Evolutionary conservation across 2,888 invertebrate genomes (phyloP).

Genomic region (Euzophera pinguis): DNA sequence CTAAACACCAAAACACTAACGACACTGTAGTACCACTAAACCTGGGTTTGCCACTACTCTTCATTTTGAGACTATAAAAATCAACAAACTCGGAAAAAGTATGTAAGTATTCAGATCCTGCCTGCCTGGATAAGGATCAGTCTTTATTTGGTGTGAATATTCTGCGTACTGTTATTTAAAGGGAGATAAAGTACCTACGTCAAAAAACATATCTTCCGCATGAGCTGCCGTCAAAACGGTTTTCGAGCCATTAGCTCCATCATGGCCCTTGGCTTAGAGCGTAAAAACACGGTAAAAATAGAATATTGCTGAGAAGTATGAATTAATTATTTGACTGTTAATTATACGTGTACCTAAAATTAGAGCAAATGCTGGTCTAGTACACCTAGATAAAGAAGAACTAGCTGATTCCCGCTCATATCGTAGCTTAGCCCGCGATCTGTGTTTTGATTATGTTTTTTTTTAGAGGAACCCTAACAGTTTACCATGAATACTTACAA

Average conservation of each 20-base stretch:
- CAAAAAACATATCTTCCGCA: constrained; percentile 55
- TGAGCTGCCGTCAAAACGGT: constrained; percentile 54
- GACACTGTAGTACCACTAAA: constrained; percentile 32
- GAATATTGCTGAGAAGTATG: constrained; percentile 14
- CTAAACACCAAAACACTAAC: constrained; percentile 38
- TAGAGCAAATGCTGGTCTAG: too few species aligned
- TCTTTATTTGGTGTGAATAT: background rate
- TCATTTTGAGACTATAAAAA: constrained; percentile 29
- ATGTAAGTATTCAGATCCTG: background rate
- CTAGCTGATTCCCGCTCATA: too few species aligned
- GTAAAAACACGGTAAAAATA: constrained; percentile 51
- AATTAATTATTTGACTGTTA: too few species aligned
- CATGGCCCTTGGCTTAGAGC: constrained; percentile 39
- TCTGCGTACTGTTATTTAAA: constrained; percentile 47
- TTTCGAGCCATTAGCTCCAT: constrained; percentile 58
- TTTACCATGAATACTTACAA: too few species aligned
- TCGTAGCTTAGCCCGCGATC: too few species aligned
- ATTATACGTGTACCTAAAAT: too few species aligned
- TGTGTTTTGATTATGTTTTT: too few species aligned
- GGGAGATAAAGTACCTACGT: constrained; percentile 54
- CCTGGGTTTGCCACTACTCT: constrained; percentile 18
- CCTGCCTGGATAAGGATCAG: background rate
- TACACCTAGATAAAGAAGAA: too few species aligned
- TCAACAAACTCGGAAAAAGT: too few species aligned
- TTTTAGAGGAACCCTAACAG: too few species aligned